phyloP scores from a whole-genome alignment of 2,797 vertebrate genomes.

The Acanthiza pusilla region DNA sequence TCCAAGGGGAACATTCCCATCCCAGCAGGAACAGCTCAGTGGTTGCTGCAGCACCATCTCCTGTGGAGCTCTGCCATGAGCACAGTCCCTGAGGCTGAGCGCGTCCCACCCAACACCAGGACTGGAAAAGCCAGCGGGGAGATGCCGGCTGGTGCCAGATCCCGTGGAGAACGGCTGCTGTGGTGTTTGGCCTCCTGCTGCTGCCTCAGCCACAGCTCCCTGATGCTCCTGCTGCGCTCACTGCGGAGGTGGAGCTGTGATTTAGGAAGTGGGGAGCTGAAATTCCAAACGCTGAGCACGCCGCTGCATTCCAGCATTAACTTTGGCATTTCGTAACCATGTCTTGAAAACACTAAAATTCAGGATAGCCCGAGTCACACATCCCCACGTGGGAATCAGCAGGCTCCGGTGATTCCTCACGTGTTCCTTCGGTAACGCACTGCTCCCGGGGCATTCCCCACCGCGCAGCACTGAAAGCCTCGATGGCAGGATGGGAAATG shows the following conservation, averaged over 20 bases:
- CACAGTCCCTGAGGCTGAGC: neutral
- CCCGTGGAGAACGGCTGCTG: neutral
- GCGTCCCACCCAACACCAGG: neutral
- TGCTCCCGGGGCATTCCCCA: neutral
- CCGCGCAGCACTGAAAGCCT: neutral
- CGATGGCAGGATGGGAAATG: neutral
- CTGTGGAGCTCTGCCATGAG: accelerated
- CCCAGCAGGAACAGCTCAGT: neutral
- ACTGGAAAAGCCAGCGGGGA: neutral
- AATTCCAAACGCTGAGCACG: neutral
- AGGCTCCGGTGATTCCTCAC: neutral
- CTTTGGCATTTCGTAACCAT: constrained; percentile 44
- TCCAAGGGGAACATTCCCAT: neutral
- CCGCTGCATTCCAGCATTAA: neutral
- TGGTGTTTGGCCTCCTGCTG: neutral
- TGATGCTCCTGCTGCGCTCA: neutral
- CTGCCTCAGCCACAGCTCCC: neutral
- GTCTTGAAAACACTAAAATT: neutral
- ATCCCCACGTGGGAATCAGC: neutral
- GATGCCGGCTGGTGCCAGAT: neutral
- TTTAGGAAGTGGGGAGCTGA: neutral
- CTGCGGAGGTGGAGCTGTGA: neutral
- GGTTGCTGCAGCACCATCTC: neutral
- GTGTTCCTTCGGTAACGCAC: neutral
- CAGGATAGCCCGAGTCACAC: neutral